Percentiles rank a stretch among this genome's conserved stretches.
phyloP scores from a whole-genome alignment of 2,888 invertebrate species.

The Tromatobia lineatoria region DNA sequence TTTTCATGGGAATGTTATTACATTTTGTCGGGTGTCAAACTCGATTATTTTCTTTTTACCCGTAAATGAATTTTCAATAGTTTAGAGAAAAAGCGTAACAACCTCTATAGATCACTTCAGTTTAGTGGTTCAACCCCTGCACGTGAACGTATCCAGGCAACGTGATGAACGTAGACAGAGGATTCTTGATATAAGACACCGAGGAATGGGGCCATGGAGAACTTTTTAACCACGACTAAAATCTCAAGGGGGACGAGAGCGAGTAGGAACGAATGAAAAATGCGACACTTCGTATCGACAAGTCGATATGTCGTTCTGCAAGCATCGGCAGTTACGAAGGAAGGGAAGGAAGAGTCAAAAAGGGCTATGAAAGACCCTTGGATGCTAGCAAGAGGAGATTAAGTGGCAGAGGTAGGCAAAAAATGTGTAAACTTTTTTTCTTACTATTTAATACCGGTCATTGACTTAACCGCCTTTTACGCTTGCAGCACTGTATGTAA shows the following conservation, averaged over 20 bases:
- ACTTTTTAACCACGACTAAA: slow-evolving; percentile 21
- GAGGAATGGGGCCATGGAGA: slow-evolving; percentile 23
- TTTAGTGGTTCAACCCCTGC: slow-evolving; percentile 8
- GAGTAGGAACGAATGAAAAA: slow-evolving; percentile 32
- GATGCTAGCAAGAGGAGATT: not conserved
- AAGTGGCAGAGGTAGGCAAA: not conserved
- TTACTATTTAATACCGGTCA: not conserved
- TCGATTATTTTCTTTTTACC: not conserved
- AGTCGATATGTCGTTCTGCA: slow-evolving; percentile 20
- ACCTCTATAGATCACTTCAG: not conserved
- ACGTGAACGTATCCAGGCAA: not conserved
- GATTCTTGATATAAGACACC: slow-evolving; percentile 18
- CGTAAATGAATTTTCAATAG: not conserved
- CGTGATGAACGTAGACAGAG: slow-evolving; percentile 34
- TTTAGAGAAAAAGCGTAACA: not conserved
- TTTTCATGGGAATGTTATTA: not conserved
- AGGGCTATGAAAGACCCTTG: not conserved
- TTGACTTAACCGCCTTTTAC: not conserved
- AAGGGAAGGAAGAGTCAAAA: not conserved
- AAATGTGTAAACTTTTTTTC: not conserved
- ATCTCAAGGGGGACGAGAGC: not conserved
- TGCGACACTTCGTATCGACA: slow-evolving; percentile 40
- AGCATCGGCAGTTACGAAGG: slow-evolving; percentile 17
- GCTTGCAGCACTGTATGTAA: not conserved
- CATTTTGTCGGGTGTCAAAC: not conserved